A percentile compares a stretch with the other conserved stretches of the same genome.
Evolutionary conservation across 2,113 vertebrate species (phyloP).

Genomic region (Trachemys scripta): DNA sequence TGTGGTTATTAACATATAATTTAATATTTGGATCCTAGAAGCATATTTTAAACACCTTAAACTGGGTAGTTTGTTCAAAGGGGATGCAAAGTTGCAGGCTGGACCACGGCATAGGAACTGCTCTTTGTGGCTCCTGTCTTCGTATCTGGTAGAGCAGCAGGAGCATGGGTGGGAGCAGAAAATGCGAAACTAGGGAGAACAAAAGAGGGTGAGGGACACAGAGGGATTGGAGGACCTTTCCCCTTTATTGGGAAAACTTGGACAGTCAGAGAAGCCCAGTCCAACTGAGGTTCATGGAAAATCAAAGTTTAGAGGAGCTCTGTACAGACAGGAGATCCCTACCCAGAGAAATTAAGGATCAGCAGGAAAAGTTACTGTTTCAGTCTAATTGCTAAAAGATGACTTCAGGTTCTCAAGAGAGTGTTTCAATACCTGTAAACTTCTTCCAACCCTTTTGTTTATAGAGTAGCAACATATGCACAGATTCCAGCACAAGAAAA

Average conservation of each 20-base stretch:
- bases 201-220: neutral
- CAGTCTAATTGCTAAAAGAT: neutral
- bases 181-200: neutral
- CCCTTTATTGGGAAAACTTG: neutral
- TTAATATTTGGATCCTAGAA: neutral
- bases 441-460: neutral
- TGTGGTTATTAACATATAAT: neutral
- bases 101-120: neutral
- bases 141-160: neutral
- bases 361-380: slow-evolving; percentile 20
- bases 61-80: neutral
- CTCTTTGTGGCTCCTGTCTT: neutral
- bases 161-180: neutral
- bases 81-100: neutral
- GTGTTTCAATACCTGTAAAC: neutral
- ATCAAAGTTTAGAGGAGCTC: neutral
- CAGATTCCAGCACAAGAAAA: neutral
- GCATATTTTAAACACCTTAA: neutral
- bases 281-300: neutral
- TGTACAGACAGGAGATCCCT: neutral
- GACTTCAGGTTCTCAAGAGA: neutral
- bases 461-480: neutral
- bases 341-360: neutral
- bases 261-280: neutral
- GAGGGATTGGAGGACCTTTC: neutral